Base-by-base conservation (phyloP, 1,140 invertebrate species). In the Drosophila kanapiae region DNA sequence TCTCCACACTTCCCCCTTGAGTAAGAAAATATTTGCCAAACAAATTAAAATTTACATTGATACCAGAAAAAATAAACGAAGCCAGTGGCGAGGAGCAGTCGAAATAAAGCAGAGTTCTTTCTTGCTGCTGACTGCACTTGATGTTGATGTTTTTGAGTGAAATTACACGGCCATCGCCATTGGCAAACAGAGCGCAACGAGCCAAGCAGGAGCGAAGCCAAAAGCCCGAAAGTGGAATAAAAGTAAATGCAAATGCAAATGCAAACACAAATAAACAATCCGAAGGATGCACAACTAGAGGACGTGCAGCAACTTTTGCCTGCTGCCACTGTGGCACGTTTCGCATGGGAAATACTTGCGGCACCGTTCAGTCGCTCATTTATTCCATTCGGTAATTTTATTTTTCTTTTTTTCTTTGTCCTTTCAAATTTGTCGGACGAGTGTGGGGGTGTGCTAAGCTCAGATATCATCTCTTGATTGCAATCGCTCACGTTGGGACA, bases 11-110 rank as follows among this genome's bases (percentile, higher is more conserved):
- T 7, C 51, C 45, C 23, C 27, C 43, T 54, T 38, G 67, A 63
- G 86, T 67, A 38, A 49, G 38, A 71, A 90, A 88, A 84, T 88
- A 84, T 88, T 88, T 88, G 80, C 80, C 47, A 84, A 88, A 84
- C 85, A 88, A 88, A 88, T 88, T 88, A 90, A 88, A 88, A 84
- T 88, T 90, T 88, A 88, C 84, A 90, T 90, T 90, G 85, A 88
- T 88, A 88, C 82, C 64, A 18, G 5, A n/a, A 10, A 27, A 38
- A 72, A 77, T 72, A 75, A 72, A 74, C 33, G 18, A 74, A 35
- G 42, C 42, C 49, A 69, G 23, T 23, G 23, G 23, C 23, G 3
- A 23, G 23, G 23, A 23, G 7, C 47, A 56, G 49, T 71, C 35
- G 51, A 40, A 72, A 48, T 33, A 71, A 71, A 71, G 57, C 53